These are phyloP conservation scores for Habroteleia sp. DNA, from an alignment of 2,888 invertebrate species.

Conservation along the genomic window DNA sequence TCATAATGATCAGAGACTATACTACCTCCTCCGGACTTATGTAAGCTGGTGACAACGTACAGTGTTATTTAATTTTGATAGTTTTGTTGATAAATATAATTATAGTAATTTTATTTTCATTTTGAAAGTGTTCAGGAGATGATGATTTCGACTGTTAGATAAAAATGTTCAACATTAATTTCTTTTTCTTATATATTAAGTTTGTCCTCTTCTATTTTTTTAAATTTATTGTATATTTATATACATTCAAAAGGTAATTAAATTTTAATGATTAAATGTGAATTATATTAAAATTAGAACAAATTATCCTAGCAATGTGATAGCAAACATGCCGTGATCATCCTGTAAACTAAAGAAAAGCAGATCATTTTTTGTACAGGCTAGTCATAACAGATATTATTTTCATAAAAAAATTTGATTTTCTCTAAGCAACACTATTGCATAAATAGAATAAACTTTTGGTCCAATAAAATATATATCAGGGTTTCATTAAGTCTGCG, in stretches of 20 bases:
- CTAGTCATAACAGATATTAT: too few relatives aligned
- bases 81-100: slow-evolving; percentile 50
- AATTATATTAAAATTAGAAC: too few relatives aligned
- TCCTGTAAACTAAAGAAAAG: too few relatives aligned
- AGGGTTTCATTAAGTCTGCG: slow-evolving; percentile 26
- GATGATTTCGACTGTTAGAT: slow-evolving; percentile 19
- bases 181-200: slow-evolving; percentile 17
- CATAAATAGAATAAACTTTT: slow-evolving; percentile 26
- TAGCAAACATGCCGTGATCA: too few relatives aligned
- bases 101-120: slow-evolving; percentile 31
- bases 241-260: neutral
- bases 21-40: slow-evolving; percentile 42
- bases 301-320: too few relatives aligned
- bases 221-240: slow-evolving; percentile 3
- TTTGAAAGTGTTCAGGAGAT: neutral
- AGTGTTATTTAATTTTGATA: slow-evolving; percentile 51
- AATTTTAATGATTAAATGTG: slow-evolving; percentile 26
- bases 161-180: too few relatives aligned
- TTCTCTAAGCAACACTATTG: too few relatives aligned
- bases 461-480: slow-evolving; percentile 31
- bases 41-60: slow-evolving; percentile 25
- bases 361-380: too few relatives aligned
- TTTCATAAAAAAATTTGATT: too few relatives aligned
- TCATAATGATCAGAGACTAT: slow-evolving; percentile 31
- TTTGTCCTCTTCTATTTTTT: too few relatives aligned